Percentiles rank a stretch among this genome's conserved stretches.
Conservation (phyloP, 2,888 invertebrate genomes). For the Zhuqinia jingwanae region DNA sequence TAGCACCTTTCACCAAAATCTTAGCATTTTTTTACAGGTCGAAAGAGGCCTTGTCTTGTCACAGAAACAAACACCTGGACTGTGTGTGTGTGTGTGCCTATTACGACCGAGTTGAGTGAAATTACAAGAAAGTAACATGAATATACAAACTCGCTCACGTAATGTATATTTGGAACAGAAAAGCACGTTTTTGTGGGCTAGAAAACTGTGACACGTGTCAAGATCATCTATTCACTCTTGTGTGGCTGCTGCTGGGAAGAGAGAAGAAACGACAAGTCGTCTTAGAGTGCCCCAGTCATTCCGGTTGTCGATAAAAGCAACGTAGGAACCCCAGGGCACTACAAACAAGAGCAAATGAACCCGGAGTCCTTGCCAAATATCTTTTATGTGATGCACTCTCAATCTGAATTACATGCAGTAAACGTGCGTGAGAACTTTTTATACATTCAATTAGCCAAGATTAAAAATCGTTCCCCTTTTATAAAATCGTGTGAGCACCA, state of each 20-base stretch:
- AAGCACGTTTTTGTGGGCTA: slow-evolving; percentile 8
- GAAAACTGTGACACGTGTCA: slow-evolving; percentile 22
- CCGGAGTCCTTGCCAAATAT: slow-evolving; percentile 7
- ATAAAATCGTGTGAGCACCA: background rate
- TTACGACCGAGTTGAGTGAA: background rate
- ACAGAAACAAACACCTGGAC: background rate
- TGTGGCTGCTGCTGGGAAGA: too few species aligned
- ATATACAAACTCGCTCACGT: background rate
- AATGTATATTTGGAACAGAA: too few species aligned
- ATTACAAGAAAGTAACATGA: background rate
- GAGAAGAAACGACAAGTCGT: too few species aligned
- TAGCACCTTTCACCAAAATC: background rate
- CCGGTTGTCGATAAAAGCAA: too few species aligned
- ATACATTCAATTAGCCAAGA: slow-evolving; percentile 39
- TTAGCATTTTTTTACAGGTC: background rate
- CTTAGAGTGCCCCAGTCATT: too few species aligned
- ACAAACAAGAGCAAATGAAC: background rate
- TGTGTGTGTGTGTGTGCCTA: too few species aligned
- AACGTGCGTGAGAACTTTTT: slow-evolving; percentile 46
- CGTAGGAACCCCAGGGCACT: background rate
- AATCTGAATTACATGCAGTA: background rate
- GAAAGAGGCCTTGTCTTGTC: background rate
- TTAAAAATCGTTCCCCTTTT: slow-evolving; percentile 11
- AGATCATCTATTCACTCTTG: background rate
- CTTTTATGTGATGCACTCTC: background rate